A percentile compares a stretch with the other conserved stretches of the same genome.
Conservation (phyloP, 2,888 invertebrate species). For the Busseola fusca region DNA sequence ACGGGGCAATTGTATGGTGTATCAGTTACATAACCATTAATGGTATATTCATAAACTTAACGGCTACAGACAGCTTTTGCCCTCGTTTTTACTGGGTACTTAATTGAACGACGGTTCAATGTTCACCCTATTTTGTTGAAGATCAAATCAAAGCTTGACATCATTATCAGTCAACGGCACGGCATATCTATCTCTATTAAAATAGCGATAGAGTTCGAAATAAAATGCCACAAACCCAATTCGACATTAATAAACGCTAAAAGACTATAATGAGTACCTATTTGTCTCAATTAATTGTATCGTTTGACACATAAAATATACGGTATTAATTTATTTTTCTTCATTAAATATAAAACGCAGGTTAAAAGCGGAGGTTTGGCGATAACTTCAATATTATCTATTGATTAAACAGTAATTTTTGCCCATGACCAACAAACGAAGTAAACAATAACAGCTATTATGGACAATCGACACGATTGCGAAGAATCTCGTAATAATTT, state of each 20-base stretch:
- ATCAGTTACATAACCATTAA: slow-evolving; percentile 56
- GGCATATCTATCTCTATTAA: slow-evolving; percentile 32
- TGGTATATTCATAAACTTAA: slow-evolving; percentile 45
- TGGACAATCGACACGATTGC: slow-evolving; percentile 2
- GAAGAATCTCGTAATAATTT: slow-evolving; percentile 8
- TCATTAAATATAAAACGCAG: slow-evolving; percentile 16
- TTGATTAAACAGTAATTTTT: slow-evolving; percentile 29
- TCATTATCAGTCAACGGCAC: slow-evolving; percentile 38
- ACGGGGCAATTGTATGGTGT: slow-evolving; percentile 34
- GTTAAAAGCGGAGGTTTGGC: slow-evolving; percentile 18
- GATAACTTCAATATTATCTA: slow-evolving; percentile 32
- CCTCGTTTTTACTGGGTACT: slow-evolving; percentile 40
- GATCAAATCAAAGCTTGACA: slow-evolving; percentile 58
- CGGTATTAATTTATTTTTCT: slow-evolving; percentile 38
- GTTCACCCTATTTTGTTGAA: slow-evolving; percentile 53
- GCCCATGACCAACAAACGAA: slow-evolving; percentile 13
- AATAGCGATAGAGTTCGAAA: slow-evolving; percentile 33
- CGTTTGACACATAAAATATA: slow-evolving; percentile 40
- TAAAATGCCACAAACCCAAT: slow-evolving; percentile 37
- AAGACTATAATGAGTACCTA: slow-evolving; percentile 30
- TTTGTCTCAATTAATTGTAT: slow-evolving; percentile 41
- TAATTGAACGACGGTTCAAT: slow-evolving; percentile 41
- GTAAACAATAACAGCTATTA: slow-evolving; percentile 29
- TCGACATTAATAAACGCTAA: slow-evolving; percentile 48
- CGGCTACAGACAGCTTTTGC: slow-evolving; percentile 35